Percentiles rank a stretch among this genome's conserved stretches.
These are phyloP conservation scores for Sebastes paucispinis DNA, from an alignment of 2,797 vertebrate species.

Conservation along the genomic window DNA sequence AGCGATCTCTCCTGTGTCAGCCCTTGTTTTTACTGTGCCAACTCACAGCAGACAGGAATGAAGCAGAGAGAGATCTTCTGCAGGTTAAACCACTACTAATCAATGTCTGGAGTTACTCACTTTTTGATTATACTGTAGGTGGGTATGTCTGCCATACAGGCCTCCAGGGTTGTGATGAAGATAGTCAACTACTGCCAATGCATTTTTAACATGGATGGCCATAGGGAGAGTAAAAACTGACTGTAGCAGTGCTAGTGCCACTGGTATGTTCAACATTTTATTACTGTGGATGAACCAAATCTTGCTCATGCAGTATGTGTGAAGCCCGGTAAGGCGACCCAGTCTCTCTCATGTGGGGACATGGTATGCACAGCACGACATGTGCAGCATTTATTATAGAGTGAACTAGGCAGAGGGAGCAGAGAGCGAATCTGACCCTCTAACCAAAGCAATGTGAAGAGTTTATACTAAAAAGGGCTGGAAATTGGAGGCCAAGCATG, in stretches of 20 bases:
- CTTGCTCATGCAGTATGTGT: not conserved
- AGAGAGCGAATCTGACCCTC: not conserved
- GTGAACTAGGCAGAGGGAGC: not conserved
- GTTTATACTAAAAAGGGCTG: slow-evolving; percentile 3
- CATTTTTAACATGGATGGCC: not conserved
- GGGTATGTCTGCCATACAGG: not conserved
- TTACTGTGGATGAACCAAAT: not conserved
- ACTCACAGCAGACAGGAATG: slow-evolving; percentile 2
- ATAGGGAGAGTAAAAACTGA: not conserved
- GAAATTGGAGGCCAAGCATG: slow-evolving; percentile 24
- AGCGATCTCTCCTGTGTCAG: not conserved
- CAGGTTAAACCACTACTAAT: not conserved
- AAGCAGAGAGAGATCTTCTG: not conserved
- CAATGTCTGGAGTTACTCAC: not conserved
- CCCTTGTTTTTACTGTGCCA: not conserved
- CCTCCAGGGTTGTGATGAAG: not conserved
- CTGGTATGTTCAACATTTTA: not conserved
- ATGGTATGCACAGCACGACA: not conserved
- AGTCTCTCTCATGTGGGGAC: not conserved
- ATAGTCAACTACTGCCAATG: not conserved
- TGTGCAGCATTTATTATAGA: slow-evolving; percentile 5
- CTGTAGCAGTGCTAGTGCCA: not conserved
- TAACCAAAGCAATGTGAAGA: slow-evolving; percentile 22
- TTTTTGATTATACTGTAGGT: slow-evolving; percentile 4
- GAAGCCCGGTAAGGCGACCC: not conserved